Base-by-base conservation (phyloP, 2,113 vertebrate species). In the Phylloscopus trochilus region DNA sequence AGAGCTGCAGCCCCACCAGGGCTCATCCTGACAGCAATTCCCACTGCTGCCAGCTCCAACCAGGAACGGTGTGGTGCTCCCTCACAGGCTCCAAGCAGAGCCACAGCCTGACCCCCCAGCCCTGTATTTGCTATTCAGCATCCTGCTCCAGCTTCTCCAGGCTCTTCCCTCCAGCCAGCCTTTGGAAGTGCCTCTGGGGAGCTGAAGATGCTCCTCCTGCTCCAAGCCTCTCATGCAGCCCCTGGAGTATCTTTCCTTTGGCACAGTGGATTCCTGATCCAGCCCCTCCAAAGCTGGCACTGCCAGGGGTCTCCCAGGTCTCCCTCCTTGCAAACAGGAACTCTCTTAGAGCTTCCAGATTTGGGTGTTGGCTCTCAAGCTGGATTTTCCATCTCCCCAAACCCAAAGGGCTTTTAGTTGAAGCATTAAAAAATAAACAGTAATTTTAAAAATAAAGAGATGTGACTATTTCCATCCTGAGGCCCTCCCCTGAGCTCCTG, bases 381-480 rank as follows among this genome's bases (percentile, higher is more conserved):
- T 85, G 30, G 7, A 96, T 93, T 95, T 94, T 95, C 93, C 78
- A 70, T 77, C 82, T 76, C 60, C 35, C 30, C 67, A 69, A 83
- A 95, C 63, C 82, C 89, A 94, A 91, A 44, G 8, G 63, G 51
- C 62, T 87, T 93, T 89, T 7, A 82, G 78, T 49, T 62, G 53
- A 91, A 72, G 37, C 30, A 49, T 60, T 37, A 2, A 43, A 37
- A 35, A 78, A 64, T 11, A 47, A 51, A 51, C 28, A 51, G 26
- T 20, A 43, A 15, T 18, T 41, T 14, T 14, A 39, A 11, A 49
- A 19, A 37, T 60, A 60, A 35, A 24, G 20, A 37, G 33, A 60
- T 44, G 67, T 78, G 74, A 66, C 46, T 91, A 9, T 91, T 96
- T 92, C 69, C 62, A 75, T 37, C 33, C 69, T 19, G 0, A 0